Evolutionary conservation across 2,113 vertebrate species (phyloP).

Genomic region (Tragelaphus imberbis): DNA sequence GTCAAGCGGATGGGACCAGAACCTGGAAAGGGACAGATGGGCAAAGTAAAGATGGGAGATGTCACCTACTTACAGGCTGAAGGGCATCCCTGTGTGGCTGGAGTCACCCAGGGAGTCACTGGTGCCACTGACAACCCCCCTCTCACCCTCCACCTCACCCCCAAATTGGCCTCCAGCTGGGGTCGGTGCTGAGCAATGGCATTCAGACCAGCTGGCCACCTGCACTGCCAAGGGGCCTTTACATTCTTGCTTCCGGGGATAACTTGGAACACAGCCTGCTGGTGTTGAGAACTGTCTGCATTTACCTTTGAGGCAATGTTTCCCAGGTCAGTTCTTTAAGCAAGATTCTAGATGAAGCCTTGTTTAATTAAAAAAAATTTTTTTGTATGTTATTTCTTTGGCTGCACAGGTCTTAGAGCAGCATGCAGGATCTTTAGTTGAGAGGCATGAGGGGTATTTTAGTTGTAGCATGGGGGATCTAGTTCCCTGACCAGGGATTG

Average conservation of each 20-base stretch:
- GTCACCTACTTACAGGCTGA: neutral
- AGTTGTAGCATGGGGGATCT: neutral
- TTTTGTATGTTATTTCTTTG: neutral
- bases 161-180: neutral
- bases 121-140: neutral
- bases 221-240: neutral
- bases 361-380: neutral
- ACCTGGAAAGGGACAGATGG: neutral
- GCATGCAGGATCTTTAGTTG: neutral
- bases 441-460: neutral
- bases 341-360: neutral
- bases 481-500: neutral
- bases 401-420: neutral
- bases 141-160: neutral
- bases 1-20: neutral
- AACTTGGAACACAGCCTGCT: neutral
- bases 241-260: neutral
- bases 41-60: neutral
- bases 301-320: neutral
- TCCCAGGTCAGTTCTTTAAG: neutral
- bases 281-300: neutral
- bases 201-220: neutral
- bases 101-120: neutral
- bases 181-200: neutral
- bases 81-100: too few species aligned